Base-by-base conservation (phyloP, 2,888 invertebrate genomes). In the Liodrosophila aerea region DNA sequence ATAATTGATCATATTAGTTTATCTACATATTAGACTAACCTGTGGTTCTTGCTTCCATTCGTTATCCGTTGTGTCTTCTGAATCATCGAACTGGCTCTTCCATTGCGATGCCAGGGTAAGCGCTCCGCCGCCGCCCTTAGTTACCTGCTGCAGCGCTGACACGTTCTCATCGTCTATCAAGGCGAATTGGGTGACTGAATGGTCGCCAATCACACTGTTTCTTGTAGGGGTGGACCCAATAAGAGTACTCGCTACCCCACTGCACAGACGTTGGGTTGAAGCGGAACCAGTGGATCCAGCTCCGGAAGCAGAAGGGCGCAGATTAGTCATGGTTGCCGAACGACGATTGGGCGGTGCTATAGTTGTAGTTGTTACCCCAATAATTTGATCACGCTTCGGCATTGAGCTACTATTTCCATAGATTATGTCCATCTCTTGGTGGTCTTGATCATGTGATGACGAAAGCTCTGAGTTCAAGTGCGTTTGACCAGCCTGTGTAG, bases 41-140 rank as follows among this genome's bases (percentile, higher is more conserved):
- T 89, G 91, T 75, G 93, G 93, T 78, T 97, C 97, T 70, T 95
- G 96, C 85, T 96, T 96, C 96, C 97, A 97, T 89, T 97, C 97
- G 89, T 97, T 97, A 88, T 97, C 97, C 0, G 96, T 96, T 43
- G 97, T 96, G 85, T 97, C 97, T 74, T 98, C 97, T 0, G 97
- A 97, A 88, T 98, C 97, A 85, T 97, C 97, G 88, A 98, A 98
- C 88, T 98, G 97, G 0, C 97, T 97, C 88, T 97, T 97, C 97
- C 98, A 98, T 85, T 96, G 96, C 12, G 97, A 97, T 1, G 96
- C 97, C 11, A 98, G 91, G 0, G 98, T 98, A 7, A 97, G 90
- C 0, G 96, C 96, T 0, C 97, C 97, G 31, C 96, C 97, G 30
- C 96, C 95, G 11, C 96, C 95, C 87, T 95, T 93, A 0, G 97